Evolutionary conservation across 1,140 invertebrate species (phyloP).

Genomic region (Chelonus insularis): DNA sequence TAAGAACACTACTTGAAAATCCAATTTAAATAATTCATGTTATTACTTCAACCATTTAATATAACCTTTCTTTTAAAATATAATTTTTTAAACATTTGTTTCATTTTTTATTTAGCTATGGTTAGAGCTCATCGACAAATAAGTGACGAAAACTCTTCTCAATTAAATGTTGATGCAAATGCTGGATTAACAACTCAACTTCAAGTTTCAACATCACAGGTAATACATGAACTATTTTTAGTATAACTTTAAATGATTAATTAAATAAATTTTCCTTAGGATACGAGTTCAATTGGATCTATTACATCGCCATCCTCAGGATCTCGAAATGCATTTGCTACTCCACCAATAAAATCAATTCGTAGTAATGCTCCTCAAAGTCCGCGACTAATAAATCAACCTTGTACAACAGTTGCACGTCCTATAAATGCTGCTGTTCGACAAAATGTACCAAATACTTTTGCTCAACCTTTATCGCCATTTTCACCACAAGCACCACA

Average conservation of each 20-base stretch:
- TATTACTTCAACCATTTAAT: no score
- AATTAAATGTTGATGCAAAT: slow-evolving; percentile 51
- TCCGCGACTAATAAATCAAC: slow-evolving; percentile 47
- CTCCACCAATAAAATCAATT: slow-evolving; percentile 56
- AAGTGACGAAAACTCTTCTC: slow-evolving; percentile 51
- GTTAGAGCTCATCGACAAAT: slow-evolving; percentile 64
- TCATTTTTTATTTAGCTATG: no score
- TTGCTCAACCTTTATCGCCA: slow-evolving; percentile 54
- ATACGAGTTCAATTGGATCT: slow-evolving; percentile 51
- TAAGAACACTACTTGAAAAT: neutral
- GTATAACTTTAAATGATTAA: slow-evolving; percentile 21
- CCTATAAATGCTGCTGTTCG: slow-evolving; percentile 41
- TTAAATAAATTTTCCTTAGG: slow-evolving; percentile 38
- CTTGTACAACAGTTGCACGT: slow-evolving; percentile 42
- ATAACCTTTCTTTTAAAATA: no score
- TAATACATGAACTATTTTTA: no score
- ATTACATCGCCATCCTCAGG: slow-evolving; percentile 59
- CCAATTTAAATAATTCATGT: no score
- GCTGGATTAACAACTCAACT: slow-evolving; percentile 60
- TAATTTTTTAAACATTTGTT: no score
- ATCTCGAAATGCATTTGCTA: slow-evolving; percentile 54
- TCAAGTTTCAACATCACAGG: slow-evolving; percentile 62
- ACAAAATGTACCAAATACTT: slow-evolving; percentile 45
- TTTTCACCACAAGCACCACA: slow-evolving; percentile 61
- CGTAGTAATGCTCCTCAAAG: slow-evolving; percentile 54